phyloP scores from a whole-genome alignment of 2,113 vertebrate species.

The Cottus gobio region DNA sequence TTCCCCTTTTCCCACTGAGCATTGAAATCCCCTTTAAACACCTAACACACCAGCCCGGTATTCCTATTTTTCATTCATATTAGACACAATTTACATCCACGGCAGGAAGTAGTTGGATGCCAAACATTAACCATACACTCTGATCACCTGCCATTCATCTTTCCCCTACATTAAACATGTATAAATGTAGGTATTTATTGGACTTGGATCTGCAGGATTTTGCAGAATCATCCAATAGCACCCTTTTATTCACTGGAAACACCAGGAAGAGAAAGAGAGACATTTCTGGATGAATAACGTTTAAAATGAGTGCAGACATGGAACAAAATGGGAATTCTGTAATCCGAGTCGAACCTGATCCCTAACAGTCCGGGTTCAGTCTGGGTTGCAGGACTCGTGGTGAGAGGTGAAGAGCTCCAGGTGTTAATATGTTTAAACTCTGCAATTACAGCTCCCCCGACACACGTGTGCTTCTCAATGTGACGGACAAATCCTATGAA shows the following conservation, averaged over 20 bases:
- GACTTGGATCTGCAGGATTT: not conserved
- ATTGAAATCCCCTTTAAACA: no score
- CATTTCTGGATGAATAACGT: not conserved
- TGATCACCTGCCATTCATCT: not conserved
- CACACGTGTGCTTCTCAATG: conserved; percentile 44
- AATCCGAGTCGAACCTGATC: not conserved
- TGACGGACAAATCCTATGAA: conserved; percentile 50
- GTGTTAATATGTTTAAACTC: conserved; percentile 42
- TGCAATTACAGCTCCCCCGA: conserved; percentile 31
- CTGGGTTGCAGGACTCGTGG: not conserved
- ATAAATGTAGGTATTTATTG: not conserved
- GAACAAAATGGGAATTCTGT: not conserved
- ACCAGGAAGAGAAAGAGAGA: not conserved
- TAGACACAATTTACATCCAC: no score
- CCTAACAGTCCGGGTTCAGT: not conserved
- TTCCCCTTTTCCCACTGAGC: not conserved
- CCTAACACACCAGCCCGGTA: no score
- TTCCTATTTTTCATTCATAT: no score
- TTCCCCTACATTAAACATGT: not conserved
- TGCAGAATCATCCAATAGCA: not conserved
- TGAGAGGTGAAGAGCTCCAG: not conserved
- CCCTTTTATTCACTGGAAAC: not conserved
- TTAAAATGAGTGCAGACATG: not conserved
- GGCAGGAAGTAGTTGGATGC: not conserved
- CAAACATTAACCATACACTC: not conserved